Base-by-base conservation (phyloP, 2,797 vertebrate genomes). In the Sitta carolinensis region DNA sequence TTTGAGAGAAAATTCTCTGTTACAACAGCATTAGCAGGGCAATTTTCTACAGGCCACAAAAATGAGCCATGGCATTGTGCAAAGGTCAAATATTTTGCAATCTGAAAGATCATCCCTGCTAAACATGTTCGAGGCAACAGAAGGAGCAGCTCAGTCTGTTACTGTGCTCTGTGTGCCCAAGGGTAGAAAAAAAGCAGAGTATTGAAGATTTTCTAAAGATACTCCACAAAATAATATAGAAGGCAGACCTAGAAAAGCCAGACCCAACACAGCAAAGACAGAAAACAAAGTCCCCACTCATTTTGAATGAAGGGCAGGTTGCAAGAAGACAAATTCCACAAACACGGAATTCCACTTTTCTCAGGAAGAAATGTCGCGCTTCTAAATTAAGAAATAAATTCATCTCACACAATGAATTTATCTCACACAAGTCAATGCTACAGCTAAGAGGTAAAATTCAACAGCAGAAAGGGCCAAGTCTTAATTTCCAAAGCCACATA, bases 1-100 rank as follows among this genome's bases (percentile, higher is more conserved):
- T 57, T 63, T 27, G 21, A 61, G 68, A 80, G 58, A 80, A 94
- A 89, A 89, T 72, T 83, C 42, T 52, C 58, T 45, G 29, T 80
- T 91, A 89, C 36, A 85, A 72, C 69, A 89, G 29, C 62, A 84
- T 84, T 59, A 81, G 36, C 32, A 38, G 45, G 43, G 66, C 43
- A 84, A 32, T 91, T 66, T 89, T 94, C 75, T 73, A 40, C 79
- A 90, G 82, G 84, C 80, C 74, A 94, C 81, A 93, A 92, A 96
- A 97, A 95, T 91, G 85, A 93, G 58, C 52, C 63, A 58, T 68
- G 68, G 78, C 85, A 80, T 68, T 93, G 93, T 15, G 38, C 94
- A 74, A 96, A 90, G 91, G 75, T 89, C 79, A 84, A 40, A 16
- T 82, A 90, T 95, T 96, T 94, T 92, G 82, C 81, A 93, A 93